Percentiles rank a stretch among this genome's conserved stretches.
phyloP scores from a whole-genome alignment of 2,113 vertebrate genomes.

The Tragelaphus strepsiceros region DNA sequence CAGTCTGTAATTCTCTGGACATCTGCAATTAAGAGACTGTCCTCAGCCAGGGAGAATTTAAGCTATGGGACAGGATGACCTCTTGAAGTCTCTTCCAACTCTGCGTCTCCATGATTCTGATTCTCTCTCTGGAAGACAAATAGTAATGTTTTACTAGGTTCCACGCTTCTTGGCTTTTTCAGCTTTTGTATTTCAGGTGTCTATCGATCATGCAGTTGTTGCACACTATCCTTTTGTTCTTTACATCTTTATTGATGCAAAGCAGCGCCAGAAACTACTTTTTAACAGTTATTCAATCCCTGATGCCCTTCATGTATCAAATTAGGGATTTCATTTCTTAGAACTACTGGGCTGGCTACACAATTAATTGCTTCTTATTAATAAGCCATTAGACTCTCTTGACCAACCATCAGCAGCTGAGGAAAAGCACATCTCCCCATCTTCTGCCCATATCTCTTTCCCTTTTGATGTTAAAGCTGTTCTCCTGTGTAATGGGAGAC shows the following conservation, averaged over 20 bases:
- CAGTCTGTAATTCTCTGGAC: background rate
- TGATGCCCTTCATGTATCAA: constrained; percentile 50
- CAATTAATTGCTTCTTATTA: constrained; percentile 73
- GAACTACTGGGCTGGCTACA: constrained; percentile 63
- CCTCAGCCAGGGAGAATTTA: background rate
- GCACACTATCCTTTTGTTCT: constrained; percentile 63
- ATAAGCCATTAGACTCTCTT: constrained; percentile 65
- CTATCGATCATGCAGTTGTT: constrained; percentile 54
- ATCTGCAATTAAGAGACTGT: background rate
- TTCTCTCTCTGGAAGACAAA: background rate
- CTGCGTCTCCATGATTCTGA: background rate
- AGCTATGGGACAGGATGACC: background rate
- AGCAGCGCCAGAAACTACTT: constrained; percentile 53
- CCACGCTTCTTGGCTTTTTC: background rate
- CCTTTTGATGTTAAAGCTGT: constrained; percentile 56
- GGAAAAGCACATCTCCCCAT: constrained; percentile 39
- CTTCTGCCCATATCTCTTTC: background rate
- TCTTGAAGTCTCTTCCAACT: background rate
- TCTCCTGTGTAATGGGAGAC: constrained; percentile 56
- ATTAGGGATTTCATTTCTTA: constrained; percentile 74
- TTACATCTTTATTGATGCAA: constrained; percentile 70
- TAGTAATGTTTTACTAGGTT: background rate
- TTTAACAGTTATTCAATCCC: constrained; percentile 61
- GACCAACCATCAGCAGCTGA: constrained; percentile 64
- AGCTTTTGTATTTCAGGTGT: constrained; percentile 50